Conservation (phyloP, 1,140 invertebrate genomes). For the Brachionus calyciflorus region DNA sequence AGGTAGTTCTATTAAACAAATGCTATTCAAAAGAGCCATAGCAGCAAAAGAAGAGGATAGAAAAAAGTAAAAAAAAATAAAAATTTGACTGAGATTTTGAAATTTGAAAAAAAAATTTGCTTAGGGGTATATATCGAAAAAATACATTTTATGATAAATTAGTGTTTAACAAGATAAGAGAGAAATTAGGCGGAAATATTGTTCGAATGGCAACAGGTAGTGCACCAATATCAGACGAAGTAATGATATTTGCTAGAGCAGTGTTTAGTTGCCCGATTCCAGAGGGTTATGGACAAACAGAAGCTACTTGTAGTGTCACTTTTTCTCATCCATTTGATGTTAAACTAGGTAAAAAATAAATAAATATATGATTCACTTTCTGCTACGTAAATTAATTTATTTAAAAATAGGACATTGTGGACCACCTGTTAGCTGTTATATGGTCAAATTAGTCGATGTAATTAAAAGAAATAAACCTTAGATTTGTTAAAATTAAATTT, state of each 20-base stretch:
- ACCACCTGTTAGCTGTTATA: conserved; percentile 84
- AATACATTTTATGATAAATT: conserved; percentile 63
- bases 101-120: background rate
- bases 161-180: conserved; percentile 82
- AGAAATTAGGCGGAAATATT: conserved; percentile 79
- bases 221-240: conserved; percentile 81
- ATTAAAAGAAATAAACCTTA: too few relatives aligned
- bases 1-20: conserved; percentile 14
- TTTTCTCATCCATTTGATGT: conserved; percentile 82
- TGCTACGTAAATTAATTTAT: too few relatives aligned
- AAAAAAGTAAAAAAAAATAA: conserved; percentile 26
- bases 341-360: too few relatives aligned
- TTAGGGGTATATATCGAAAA: conserved; percentile 32
- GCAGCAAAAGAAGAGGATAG: conserved; percentile 41
- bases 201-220: conserved; percentile 89
- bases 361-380: too few relatives aligned
- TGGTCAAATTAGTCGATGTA: conserved; percentile 84
- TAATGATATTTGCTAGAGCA: conserved; percentile 87
- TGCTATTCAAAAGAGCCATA: conserved; percentile 22
- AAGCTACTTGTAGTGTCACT: conserved; percentile 85
- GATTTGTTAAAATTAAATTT: too few relatives aligned
- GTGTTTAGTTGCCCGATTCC: conserved; percentile 75
- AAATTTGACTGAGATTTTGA: background rate
- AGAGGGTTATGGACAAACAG: conserved; percentile 96
- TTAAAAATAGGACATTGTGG: conserved; percentile 83